Conservation (phyloP, 1,140 invertebrate species). For the Apis florea region DNA sequence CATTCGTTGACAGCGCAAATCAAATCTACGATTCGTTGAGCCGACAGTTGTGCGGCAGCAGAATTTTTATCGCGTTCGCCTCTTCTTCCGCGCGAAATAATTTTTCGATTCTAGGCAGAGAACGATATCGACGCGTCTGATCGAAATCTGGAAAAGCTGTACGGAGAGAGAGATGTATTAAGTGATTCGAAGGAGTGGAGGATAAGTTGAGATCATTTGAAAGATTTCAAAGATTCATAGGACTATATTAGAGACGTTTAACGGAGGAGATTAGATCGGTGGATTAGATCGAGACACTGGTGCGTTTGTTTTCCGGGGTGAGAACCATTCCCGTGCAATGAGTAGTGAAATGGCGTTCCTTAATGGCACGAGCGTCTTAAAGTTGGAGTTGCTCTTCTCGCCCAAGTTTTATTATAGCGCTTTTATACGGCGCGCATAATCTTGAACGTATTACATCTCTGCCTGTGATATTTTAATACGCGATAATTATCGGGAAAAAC, state of each 20-base stretch:
- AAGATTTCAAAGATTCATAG: too few species aligned
- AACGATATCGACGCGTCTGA: too few species aligned
- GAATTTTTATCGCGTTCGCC: not conserved
- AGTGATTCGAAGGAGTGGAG: too few species aligned
- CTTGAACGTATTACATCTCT: not conserved
- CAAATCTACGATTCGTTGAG: not conserved
- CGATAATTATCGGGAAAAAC: constrained; percentile 20
- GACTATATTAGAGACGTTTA: too few species aligned
- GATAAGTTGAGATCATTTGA: too few species aligned
- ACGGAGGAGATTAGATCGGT: too few species aligned
- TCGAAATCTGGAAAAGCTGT: too few species aligned
- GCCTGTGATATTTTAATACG: not conserved
- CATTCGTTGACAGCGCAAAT: constrained; percentile 17
- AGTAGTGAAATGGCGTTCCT: not conserved
- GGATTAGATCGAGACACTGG: too few species aligned
- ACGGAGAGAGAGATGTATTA: too few species aligned
- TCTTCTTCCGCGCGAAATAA: too few species aligned
- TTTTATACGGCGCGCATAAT: not conserved
- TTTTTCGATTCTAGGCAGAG: too few species aligned
- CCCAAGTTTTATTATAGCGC: not conserved
- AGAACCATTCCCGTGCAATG: not conserved
- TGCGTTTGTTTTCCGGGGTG: too few species aligned
- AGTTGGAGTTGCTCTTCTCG: not conserved
- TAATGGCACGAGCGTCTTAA: not conserved
- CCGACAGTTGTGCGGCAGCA: not conserved